These are phyloP conservation scores for Spialia ferax DNA, from an alignment of 2,888 invertebrate genomes.

Conservation along the genomic window DNA sequence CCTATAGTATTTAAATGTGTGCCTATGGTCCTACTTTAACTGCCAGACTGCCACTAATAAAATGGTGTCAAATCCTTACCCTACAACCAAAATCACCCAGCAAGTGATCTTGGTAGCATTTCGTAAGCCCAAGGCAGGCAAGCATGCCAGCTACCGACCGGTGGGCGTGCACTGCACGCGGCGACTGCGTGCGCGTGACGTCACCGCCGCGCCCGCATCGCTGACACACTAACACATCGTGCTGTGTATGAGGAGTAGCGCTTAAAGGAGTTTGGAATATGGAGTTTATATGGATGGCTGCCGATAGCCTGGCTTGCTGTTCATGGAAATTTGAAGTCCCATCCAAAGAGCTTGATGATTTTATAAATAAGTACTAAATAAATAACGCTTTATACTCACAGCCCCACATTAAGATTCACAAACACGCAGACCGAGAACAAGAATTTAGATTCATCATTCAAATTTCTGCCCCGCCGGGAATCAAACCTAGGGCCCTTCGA, in stretches of 20 bases:
- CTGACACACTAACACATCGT: not conserved
- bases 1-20: too few species aligned
- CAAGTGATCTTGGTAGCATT: not conserved
- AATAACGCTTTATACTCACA: too few species aligned
- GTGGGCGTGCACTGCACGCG: conserved; percentile 55
- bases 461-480: too few species aligned
- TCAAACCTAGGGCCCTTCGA: too few species aligned
- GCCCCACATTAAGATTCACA: too few species aligned
- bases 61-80: too few species aligned
- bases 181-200: conserved; percentile 58
- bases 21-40: too few species aligned
- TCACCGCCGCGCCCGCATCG: conserved; percentile 55
- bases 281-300: not conserved
- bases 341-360: not conserved
- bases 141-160: conserved; percentile 24
- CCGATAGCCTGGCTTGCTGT: not conserved
- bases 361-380: too few species aligned
- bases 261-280: not conserved
- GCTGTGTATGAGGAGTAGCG: conserved; percentile 23
- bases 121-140: not conserved
- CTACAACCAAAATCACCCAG: too few species aligned
- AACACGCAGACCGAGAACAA: too few species aligned
- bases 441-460: too few species aligned
- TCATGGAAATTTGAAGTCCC: not conserved
- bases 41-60: too few species aligned